These are phyloP conservation scores for Andrena haemorrhoa DNA, from an alignment of 2,888 invertebrate genomes.

Conservation along the genomic window DNA sequence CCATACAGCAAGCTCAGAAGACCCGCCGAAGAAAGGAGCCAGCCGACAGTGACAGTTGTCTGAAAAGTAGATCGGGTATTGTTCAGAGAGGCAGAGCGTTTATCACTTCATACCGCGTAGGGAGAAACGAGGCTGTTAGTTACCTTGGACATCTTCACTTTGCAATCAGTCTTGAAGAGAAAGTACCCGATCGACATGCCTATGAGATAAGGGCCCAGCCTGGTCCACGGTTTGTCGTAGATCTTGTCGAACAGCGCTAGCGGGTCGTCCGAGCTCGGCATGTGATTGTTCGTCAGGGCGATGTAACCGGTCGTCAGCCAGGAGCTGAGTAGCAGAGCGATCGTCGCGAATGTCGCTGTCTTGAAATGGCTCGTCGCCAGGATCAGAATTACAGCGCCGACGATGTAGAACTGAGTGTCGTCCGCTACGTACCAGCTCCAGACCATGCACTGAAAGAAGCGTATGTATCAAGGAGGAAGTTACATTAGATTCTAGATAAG, in stretches of 20 bases:
- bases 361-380: constrained; percentile 93
- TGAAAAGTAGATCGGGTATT: constrained; percentile 79
- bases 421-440: constrained; percentile 97
- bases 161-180: constrained; percentile 92
- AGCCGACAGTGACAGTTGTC: constrained; percentile 89
- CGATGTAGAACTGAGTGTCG: constrained; percentile 94
- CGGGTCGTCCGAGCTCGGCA: constrained; percentile 92
- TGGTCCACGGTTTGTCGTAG: constrained; percentile 95
- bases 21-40: constrained; percentile 89
- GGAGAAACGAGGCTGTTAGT: not conserved
- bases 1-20: constrained; percentile 92
- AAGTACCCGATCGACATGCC: constrained; percentile 95
- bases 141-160: constrained; percentile 90
- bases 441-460: constrained; percentile 91
- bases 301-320: constrained; percentile 93
- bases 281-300: constrained; percentile 91
- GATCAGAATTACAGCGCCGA: constrained; percentile 93
- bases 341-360: constrained; percentile 89
- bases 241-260: constrained; percentile 94
- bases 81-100: not conserved
- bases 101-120: not conserved
- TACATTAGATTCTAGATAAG: too few relatives aligned
- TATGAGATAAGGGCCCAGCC: constrained; percentile 93
- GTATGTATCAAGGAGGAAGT: not conserved
- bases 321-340: constrained; percentile 90